These are phyloP conservation scores for Aplysina aerophoba DNA, from an alignment of 37 sponge, comb jelly and placozoan genomes.

Conservation along the genomic window DNA sequence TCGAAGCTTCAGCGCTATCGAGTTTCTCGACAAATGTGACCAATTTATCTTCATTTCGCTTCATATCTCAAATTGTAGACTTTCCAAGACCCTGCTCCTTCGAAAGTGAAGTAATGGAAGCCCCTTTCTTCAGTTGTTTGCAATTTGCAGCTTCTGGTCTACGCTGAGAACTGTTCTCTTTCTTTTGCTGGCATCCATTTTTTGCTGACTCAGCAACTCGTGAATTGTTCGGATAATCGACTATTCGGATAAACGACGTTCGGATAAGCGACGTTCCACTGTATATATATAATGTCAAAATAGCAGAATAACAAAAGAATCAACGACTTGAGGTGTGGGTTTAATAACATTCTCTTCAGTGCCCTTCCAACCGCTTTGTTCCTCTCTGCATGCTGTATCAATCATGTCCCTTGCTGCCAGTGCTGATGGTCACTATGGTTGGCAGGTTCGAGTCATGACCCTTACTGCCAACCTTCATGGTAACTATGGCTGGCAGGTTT, in stretches of 20 bases:
- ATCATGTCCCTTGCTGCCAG: no score
- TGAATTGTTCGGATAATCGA: conserved; percentile 19
- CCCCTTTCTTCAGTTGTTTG: conserved; percentile 30
- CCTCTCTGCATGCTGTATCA: no score
- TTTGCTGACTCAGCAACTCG: conserved; percentile 32
- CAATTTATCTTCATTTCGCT: conserved; percentile 56
- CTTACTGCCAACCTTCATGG: no score
- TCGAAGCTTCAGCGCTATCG: conserved; percentile 24
- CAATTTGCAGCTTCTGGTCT: conserved; percentile 30
- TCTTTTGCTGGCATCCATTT: conserved; percentile 18
- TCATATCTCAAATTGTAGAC: conserved; percentile 59
- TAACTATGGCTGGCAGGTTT: no score
- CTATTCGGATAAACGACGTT: conserved; percentile 25
- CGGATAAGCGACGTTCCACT: conserved; percentile 34
- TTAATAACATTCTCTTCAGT: no score
- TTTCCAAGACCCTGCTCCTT: conserved; percentile 60
- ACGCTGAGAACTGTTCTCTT: conserved; percentile 23
- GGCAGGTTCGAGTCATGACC: no score
- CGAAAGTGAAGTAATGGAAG: conserved; percentile 27
- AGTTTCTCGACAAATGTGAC: conserved; percentile 32
- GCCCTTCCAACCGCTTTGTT: no score
- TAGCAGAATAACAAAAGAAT: no score
- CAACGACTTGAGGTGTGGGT: no score
- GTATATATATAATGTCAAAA: conserved; percentile 3
- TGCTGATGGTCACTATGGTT: no score